Evolutionary conservation across 2,113 vertebrate species (phyloP), one percentile per base, ranked within the genome.

Genomic region (Cottus gobio): DNA sequence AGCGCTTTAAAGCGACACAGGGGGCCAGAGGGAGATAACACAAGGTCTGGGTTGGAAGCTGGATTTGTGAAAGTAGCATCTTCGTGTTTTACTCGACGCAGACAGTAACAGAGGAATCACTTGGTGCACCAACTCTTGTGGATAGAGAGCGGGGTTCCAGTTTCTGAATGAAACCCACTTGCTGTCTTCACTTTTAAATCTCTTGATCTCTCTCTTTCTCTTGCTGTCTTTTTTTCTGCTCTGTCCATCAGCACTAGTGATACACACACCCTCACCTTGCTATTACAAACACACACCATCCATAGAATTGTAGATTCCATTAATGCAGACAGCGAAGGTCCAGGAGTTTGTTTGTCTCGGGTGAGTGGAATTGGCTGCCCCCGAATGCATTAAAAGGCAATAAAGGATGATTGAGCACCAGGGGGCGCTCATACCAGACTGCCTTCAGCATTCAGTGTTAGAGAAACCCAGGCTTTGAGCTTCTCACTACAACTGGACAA

Each of bases 1-100:
- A 90, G 92, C 78, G 75, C 86, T 95, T 96, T 95, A 94, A 92
- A 92, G 91, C 84, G 5, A 69, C 85, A 77, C 71, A n/a, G 30
- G 64, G 63, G 75, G 54, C 36, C 56, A 76, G 11, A 34, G 79
- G 68, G 66, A 62, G 90, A 86, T 91, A 90, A 94, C 91, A 87
- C 89, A 85, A 93, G 90, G 87, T 84, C 84, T 92, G 85, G 87
- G 90, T 90, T 79, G 52, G 71, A 84, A 77, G 56, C 83, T 78
- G 83, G 85, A 91, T 91, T 26, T 90, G 77, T 82, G 61, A 65
- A 65, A 26, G 69, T 57, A 61, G 36, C 56, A 71, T 57, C 71
- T 84, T 44, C 61, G 50, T 81, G 61, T 82, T 72, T 76, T 54
- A 34, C n/a, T 56, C 31, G 54, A 74, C 36, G 26, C 37, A 63